phyloP scores from a whole-genome alignment of 2,113 vertebrate genomes.

The Pogonocichla stellata region DNA sequence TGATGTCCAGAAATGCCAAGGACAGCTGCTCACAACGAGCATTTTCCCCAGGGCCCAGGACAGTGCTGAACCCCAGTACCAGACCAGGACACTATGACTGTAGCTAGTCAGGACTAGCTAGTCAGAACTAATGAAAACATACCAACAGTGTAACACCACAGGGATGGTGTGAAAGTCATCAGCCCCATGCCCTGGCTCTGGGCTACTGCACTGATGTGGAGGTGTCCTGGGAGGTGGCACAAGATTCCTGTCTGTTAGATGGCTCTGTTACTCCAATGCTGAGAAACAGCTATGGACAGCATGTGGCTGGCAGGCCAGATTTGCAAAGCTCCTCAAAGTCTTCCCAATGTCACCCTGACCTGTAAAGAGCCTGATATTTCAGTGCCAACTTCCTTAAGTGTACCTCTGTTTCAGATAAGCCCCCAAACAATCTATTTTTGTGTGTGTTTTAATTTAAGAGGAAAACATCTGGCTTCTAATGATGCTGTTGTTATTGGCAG shows the following conservation, averaged over 20 bases:
- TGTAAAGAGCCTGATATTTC: neutral
- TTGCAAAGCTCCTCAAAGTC: neutral
- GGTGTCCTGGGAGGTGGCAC: neutral
- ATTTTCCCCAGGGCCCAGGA: neutral
- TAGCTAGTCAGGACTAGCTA: neutral
- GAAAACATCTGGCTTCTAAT: constrained; percentile 41
- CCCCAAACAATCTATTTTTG: neutral
- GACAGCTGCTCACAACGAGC: neutral
- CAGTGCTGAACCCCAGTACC: accelerated
- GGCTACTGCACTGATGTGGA: neutral
- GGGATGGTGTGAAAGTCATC: neutral
- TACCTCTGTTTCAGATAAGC: constrained; percentile 1
- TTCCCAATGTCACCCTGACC: neutral
- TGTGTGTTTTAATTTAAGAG: constrained; percentile 1
- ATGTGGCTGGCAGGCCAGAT: neutral
- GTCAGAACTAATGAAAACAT: neutral
- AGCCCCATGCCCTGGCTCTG: neutral
- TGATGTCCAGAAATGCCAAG: neutral
- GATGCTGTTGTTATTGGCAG: constrained; percentile 40
- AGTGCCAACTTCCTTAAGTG: neutral
- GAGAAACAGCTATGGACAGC: neutral
- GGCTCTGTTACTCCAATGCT: neutral
- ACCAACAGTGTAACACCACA: accelerated
- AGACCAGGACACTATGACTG: neutral
- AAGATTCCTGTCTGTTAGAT: neutral